A percentile compares a stretch with the other conserved stretches of the same genome.
phyloP scores from a whole-genome alignment of 2,888 invertebrate genomes.

The Pyrrhosoma nymphula region DNA sequence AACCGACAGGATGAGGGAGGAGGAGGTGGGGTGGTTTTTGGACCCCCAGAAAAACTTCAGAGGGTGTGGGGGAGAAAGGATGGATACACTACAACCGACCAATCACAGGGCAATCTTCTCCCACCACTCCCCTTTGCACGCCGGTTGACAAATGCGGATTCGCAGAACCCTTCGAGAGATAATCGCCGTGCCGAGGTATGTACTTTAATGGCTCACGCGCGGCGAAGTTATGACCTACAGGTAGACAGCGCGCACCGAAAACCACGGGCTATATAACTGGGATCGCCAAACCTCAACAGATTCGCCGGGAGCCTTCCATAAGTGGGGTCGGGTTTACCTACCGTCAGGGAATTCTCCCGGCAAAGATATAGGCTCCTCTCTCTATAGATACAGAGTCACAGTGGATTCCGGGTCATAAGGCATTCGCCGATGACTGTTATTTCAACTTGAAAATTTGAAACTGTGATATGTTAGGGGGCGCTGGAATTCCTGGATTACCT shows the following conservation, averaged over 20 bases:
- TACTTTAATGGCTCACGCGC: conserved; percentile 20
- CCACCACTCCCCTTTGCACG: not conserved
- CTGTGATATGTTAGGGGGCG: no score
- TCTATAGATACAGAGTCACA: not conserved
- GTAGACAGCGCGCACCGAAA: conserved; percentile 11
- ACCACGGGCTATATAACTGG: conserved; percentile 16
- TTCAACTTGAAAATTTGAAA: no score
- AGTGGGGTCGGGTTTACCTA: not conserved
- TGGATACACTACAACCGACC: not conserved
- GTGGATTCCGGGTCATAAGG: not conserved
- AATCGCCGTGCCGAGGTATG: not conserved
- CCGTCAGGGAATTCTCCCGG: not conserved
- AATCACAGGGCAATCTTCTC: not conserved
- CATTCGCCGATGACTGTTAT: not conserved
- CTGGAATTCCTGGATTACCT: no score
- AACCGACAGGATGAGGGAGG: not conserved
- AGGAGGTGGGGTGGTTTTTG: not conserved
- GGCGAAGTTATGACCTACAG: not conserved
- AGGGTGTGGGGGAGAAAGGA: not conserved
- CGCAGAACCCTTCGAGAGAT: not conserved
- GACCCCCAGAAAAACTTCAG: not conserved
- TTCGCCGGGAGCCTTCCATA: not conserved
- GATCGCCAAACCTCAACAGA: not conserved
- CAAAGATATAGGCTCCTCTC: not conserved
- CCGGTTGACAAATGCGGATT: conserved; percentile 27